Percentiles rank a stretch among this genome's conserved stretches.
Conservation (phyloP, 2,113 vertebrate species). For the Aphyosemion australe region DNA sequence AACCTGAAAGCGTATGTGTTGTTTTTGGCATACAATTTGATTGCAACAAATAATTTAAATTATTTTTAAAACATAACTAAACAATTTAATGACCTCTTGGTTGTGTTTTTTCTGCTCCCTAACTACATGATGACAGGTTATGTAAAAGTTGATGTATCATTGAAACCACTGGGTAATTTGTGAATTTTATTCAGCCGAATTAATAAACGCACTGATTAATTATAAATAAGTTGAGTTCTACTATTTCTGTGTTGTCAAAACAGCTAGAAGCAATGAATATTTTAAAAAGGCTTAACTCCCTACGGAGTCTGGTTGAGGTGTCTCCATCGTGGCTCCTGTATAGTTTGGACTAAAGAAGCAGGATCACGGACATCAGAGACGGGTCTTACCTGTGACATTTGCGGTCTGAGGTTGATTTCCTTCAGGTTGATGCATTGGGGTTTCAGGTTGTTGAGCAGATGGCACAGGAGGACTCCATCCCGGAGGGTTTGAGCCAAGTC, state of each 20-base stretch:
- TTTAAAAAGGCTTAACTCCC: background rate
- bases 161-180: background rate
- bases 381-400: constrained; percentile 93
- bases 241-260: rapidly evolving
- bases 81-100: too few relatives aligned
- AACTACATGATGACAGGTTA: background rate
- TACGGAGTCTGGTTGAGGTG: constrained; percentile 14
- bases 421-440: constrained; percentile 91
- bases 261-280: background rate
- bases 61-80: too few relatives aligned
- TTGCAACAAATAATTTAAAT: background rate
- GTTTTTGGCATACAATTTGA: background rate
- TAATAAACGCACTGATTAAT: rapidly evolving
- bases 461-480: constrained; percentile 94
- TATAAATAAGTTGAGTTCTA: rapidly evolving
- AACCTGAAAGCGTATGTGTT: rapidly evolving
- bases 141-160: constrained; percentile 37
- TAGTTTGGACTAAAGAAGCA: constrained; percentile 5
- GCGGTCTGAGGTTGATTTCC: constrained; percentile 95
- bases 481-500: constrained; percentile 95
- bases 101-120: background rate
- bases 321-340: background rate
- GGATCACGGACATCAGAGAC: background rate
- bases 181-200: constrained; percentile 14
- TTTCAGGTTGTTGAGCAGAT: constrained; percentile 94